A percentile compares a stretch with the other conserved stretches of the same genome.
phyloP scores from a whole-genome alignment of 1,140 invertebrate species.

The Drosophila dunni region DNA sequence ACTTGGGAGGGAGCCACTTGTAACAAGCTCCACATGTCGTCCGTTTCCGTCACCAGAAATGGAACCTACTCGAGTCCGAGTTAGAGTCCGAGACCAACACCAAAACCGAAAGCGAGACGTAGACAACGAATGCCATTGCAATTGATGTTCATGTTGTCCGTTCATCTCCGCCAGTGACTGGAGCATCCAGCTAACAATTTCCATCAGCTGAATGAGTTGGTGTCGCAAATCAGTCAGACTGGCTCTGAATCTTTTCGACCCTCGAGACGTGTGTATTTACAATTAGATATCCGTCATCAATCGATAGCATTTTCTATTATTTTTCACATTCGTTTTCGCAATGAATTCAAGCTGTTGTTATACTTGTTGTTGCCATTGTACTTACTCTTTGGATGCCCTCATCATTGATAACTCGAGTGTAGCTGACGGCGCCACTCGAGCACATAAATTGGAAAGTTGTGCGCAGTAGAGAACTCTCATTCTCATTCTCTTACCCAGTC shows the following conservation, averaged over 20 bases:
- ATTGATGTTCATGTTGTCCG: conserved; percentile 44
- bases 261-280: conserved; percentile 64
- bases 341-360: conserved; percentile 39
- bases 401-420: conserved; percentile 78
- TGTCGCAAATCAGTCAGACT: conserved; percentile 67
- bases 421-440: conserved; percentile 77
- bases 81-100: not conserved
- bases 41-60: conserved; percentile 59
- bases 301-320: conserved; percentile 73
- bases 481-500: conserved; percentile 25
- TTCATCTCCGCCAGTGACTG: conserved; percentile 17
- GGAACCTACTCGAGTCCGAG: not conserved
- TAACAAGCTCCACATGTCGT: conserved; percentile 72
- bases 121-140: conserved; percentile 20
- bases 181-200: conserved; percentile 8
- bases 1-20: conserved; percentile 32
- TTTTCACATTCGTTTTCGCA: conserved; percentile 64
- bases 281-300: conserved; percentile 76
- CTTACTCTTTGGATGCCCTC: conserved; percentile 25
- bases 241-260: conserved; percentile 1
- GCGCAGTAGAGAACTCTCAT: conserved; percentile 43
- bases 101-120: not conserved
- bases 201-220: conserved; percentile 49
- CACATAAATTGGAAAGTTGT: conserved; percentile 78
- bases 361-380: conserved; percentile 2